Percentiles rank a stretch among this genome's conserved stretches.
Conservation (phyloP, 2,113 vertebrate genomes). For the Bucco capensis region DNA sequence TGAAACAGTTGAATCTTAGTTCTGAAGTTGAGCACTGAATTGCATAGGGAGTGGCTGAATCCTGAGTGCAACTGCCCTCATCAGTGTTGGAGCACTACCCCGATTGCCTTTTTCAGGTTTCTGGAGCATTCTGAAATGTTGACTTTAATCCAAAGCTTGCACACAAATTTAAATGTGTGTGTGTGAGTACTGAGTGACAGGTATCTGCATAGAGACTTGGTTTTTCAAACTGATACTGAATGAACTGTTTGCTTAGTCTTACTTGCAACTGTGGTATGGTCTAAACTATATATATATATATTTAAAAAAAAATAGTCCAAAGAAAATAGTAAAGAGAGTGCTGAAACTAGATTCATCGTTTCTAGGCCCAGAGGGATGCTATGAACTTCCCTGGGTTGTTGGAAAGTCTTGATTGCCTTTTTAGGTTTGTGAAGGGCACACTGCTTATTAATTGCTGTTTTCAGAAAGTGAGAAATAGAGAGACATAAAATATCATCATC, state of each 20-base stretch:
- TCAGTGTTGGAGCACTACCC: neutral
- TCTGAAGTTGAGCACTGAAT: neutral
- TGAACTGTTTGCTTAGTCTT: neutral
- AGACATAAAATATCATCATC: neutral
- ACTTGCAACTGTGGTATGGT: neutral
- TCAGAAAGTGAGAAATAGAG: neutral
- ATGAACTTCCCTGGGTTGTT: neutral
- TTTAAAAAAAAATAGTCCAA: neutral
- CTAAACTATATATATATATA: neutral
- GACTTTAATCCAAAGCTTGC: neutral
- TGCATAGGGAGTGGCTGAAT: neutral
- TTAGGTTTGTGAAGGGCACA: neutral
- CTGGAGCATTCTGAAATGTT: neutral
- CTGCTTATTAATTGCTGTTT: neutral
- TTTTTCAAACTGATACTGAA: neutral
- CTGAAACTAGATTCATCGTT: neutral
- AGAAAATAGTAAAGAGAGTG: neutral
- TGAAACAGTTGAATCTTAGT: neutral
- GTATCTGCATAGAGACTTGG: neutral
- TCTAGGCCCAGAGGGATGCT: neutral
- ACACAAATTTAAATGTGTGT: neutral
- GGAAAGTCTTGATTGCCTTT: neutral
- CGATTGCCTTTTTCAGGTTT: neutral
- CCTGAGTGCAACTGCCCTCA: rapidly evolving
- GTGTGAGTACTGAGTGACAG: neutral